Percentiles rank a stretch among this genome's conserved stretches.
Conservation (phyloP, 2,888 invertebrate genomes). For the Dimorphilus gyrociliatus region DNA sequence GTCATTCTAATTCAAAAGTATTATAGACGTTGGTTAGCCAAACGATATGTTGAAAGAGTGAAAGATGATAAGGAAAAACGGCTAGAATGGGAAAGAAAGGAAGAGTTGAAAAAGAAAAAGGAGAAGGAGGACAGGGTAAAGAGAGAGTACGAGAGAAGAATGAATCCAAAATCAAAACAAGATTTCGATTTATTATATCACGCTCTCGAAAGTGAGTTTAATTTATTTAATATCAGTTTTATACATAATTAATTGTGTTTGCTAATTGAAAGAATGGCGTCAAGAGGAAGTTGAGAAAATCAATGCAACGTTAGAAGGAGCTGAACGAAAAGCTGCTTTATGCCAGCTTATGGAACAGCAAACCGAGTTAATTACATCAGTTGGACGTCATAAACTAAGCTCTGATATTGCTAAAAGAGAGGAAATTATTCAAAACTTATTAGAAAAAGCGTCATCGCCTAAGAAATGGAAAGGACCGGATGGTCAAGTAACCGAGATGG, state of each 20-base stretch:
- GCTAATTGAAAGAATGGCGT: constrained; percentile 28
- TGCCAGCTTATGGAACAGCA: constrained; percentile 38
- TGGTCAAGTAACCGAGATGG: constrained; percentile 54
- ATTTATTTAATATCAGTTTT: constrained; percentile 1
- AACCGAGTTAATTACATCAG: constrained; percentile 36
- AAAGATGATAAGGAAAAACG: constrained; percentile 26
- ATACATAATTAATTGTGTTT: background rate
- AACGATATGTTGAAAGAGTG: constrained; percentile 26
- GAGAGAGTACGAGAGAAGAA: constrained; percentile 32
- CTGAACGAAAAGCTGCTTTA: constrained; percentile 38
- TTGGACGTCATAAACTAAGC: constrained; percentile 34
- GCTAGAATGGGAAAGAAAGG: constrained; percentile 30
- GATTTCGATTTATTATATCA: constrained; percentile 37
- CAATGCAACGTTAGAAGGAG: constrained; percentile 26
- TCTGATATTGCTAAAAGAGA: constrained; percentile 28
- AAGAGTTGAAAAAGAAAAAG: constrained; percentile 27
- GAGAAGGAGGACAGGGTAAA: constrained; percentile 34
- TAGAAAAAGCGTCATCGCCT: constrained; percentile 42
- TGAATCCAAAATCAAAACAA: constrained; percentile 36
- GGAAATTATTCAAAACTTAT: constrained; percentile 26
- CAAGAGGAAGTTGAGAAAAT: constrained; percentile 33
- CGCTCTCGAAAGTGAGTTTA: constrained; percentile 33
- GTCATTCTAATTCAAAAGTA: constrained; percentile 35
- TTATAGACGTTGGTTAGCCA: constrained; percentile 37
- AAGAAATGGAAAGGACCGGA: constrained; percentile 59